Conservation (phyloP, 2,888 invertebrate species). For the Fabriciana adippe region DNA sequence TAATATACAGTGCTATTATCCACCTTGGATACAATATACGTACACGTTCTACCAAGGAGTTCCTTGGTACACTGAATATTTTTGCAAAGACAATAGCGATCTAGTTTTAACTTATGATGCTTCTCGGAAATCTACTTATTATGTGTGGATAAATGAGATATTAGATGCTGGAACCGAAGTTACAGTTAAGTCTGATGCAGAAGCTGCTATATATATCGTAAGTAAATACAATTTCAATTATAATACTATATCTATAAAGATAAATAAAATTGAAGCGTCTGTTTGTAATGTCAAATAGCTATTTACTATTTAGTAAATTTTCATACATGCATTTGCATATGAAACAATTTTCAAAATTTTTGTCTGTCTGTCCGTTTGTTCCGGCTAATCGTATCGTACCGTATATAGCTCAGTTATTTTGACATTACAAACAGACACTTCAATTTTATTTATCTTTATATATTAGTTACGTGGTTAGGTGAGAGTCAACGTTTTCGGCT, state of each 20-base stretch:
- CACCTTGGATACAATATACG: neutral
- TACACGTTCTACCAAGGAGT: neutral
- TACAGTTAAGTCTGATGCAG: constrained; percentile 12
- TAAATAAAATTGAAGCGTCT: too few species aligned
- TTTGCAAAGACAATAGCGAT: neutral
- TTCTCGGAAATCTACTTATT: neutral
- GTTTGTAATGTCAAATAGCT: too few species aligned
- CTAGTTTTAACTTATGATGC: neutral
- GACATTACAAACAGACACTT: too few species aligned
- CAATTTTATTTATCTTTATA: too few species aligned
- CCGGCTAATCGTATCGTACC: too few species aligned
- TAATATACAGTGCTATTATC: neutral
- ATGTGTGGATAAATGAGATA: constrained; percentile 18
- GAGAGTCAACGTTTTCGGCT: too few species aligned
- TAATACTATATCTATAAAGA: neutral
- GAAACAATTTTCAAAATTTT: too few species aligned
- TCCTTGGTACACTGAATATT: neutral
- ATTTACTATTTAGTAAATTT: too few species aligned
- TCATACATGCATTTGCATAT: too few species aligned
- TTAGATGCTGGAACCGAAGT: constrained; percentile 10
- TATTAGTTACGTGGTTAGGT: too few species aligned
- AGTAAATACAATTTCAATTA: neutral
- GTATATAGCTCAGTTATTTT: too few species aligned
- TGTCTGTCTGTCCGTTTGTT: too few species aligned
- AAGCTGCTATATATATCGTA: constrained; percentile 5